These are phyloP conservation scores for Paraescarpia echinospica DNA, from an alignment of 1,140 invertebrate genomes.

Conservation along the genomic window DNA sequence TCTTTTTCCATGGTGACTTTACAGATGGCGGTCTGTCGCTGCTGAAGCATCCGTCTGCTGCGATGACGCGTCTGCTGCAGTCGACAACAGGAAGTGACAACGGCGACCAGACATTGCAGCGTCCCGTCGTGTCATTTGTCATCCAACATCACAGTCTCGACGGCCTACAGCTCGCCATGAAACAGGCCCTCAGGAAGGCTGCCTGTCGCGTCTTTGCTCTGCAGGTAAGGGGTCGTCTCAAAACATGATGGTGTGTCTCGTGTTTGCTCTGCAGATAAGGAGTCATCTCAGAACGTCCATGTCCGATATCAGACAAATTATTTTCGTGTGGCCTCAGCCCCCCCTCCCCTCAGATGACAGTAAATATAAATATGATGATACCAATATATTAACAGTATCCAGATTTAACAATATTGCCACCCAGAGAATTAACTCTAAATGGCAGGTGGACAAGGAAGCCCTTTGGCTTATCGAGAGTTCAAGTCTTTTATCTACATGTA, in stretches of 20 bases:
- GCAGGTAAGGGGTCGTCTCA: constrained; percentile 60
- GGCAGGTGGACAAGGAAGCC: too few species aligned
- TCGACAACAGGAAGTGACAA: not conserved
- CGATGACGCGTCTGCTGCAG: constrained; percentile 58
- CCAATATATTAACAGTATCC: too few species aligned
- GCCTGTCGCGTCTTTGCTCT: constrained; percentile 85
- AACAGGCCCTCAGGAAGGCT: constrained; percentile 77
- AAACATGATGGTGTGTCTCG: not conserved
- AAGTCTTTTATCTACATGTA: too few species aligned
- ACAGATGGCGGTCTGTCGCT: constrained; percentile 72
- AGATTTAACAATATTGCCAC: too few species aligned
- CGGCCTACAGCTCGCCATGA: constrained; percentile 78
- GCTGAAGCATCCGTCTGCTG: constrained; percentile 79
- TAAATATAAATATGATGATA: too few species aligned
- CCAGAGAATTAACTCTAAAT: too few species aligned
- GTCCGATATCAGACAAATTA: too few species aligned
- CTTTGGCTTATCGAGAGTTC: too few species aligned
- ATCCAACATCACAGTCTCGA: constrained; percentile 83
- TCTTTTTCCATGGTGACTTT: constrained; percentile 60
- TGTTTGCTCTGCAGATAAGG: too few species aligned
- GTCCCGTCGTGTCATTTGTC: constrained; percentile 78
- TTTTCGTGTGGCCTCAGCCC: too few species aligned
- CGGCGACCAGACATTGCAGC: constrained; percentile 20
- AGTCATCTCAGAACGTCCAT: too few species aligned
- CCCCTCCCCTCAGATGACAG: too few species aligned